phyloP scores from a whole-genome alignment of 1,140 invertebrate species.

The Solenopsis fugax region DNA sequence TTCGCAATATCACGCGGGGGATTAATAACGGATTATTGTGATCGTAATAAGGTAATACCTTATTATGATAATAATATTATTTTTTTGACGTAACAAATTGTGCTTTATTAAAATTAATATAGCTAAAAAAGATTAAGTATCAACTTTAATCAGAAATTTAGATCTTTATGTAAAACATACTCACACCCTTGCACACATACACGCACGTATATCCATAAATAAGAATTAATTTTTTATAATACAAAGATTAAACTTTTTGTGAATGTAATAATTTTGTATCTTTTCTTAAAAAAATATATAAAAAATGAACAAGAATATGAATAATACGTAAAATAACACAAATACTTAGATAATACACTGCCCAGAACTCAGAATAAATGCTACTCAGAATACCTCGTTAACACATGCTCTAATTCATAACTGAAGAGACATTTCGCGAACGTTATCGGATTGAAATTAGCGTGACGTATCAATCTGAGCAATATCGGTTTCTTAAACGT shows the following conservation, averaged over 20 bases:
- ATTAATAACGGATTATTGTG: background rate
- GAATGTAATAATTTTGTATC: background rate
- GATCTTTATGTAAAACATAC: background rate
- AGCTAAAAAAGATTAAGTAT: background rate
- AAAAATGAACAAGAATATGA: background rate
- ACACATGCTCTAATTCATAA: background rate
- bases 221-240: background rate
- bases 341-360: background rate
- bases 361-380: no score
- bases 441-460: background rate
- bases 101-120: background rate
- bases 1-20: background rate
- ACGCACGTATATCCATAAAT: background rate
- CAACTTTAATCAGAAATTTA: background rate
- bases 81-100: background rate
- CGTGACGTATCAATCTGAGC: background rate
- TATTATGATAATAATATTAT: conserved; percentile 14
- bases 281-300: background rate
- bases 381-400: background rate
- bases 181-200: no score
- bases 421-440: background rate
- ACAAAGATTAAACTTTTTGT: background rate
- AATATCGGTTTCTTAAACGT: background rate
- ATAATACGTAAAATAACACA: background rate
- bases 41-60: background rate